Conservation (phyloP, 1,140 invertebrate species). For the Maniola jurtina region DNA sequence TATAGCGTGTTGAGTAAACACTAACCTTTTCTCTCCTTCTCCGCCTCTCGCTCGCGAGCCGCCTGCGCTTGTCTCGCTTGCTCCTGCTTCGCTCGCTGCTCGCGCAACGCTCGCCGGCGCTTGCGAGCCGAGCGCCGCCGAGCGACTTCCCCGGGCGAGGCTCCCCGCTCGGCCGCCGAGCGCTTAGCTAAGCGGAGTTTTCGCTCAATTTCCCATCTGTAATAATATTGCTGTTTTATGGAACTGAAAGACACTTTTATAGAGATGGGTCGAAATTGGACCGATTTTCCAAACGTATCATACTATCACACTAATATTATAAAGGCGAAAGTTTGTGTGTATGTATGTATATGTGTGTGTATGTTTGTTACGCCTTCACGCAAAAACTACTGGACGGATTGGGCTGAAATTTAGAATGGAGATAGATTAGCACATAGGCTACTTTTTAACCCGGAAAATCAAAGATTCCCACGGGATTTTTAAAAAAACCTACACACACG, state of each 20-base stretch:
- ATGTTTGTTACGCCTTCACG: too few relatives aligned
- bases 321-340: too few relatives aligned
- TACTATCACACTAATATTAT: too few relatives aligned
- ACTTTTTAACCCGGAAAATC: too few relatives aligned
- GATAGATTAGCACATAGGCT: too few relatives aligned
- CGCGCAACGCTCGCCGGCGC: slow-evolving; percentile 32
- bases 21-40: slow-evolving; percentile 49
- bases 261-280: background rate
- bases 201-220: slow-evolving; percentile 97
- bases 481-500: too few relatives aligned
- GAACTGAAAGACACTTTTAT: background rate
- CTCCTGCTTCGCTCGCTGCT: slow-evolving; percentile 41
- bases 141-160: slow-evolving; percentile 46
- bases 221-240: background rate
- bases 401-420: too few relatives aligned
- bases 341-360: too few relatives aligned
- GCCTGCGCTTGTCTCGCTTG: slow-evolving; percentile 70
- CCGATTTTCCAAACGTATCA: background rate
- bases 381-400: too few relatives aligned
- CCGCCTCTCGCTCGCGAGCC: slow-evolving; percentile 51
- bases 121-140: slow-evolving; percentile 43
- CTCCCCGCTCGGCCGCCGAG: slow-evolving; percentile 55
- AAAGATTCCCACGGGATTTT: too few relatives aligned
- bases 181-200: slow-evolving; percentile 93
- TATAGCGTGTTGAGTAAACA: background rate